A percentile compares a stretch with the other conserved stretches of the same genome.
Evolutionary conservation across 2,797 vertebrate species (phyloP).

Genomic region (Nannoperca obscura): DNA sequence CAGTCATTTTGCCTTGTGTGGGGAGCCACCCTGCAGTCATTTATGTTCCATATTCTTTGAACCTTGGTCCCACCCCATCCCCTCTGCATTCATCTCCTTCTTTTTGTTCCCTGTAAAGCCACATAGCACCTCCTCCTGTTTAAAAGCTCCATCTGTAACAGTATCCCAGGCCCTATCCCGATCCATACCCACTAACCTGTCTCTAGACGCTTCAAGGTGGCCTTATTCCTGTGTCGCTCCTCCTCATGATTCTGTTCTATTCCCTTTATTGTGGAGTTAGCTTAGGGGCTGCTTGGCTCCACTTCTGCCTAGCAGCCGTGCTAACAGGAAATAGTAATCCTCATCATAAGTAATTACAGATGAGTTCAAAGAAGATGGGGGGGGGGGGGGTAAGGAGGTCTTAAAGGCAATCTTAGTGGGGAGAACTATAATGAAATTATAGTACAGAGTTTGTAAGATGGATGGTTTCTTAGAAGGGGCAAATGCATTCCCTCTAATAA

Average conservation of each 20-base stretch:
- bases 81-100: slow-evolving; percentile 6
- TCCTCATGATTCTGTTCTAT: slow-evolving; percentile 19
- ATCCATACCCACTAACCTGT: slow-evolving; percentile 51
- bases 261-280: slow-evolving; percentile 5
- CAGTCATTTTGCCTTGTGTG: not conserved
- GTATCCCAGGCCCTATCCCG: slow-evolving; percentile 25
- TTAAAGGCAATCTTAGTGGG: not conserved
- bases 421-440: slow-evolving; percentile 24
- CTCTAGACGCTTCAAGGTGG: slow-evolving; percentile 57
- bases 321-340: slow-evolving; percentile 9
- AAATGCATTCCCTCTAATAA: slow-evolving; percentile 40
- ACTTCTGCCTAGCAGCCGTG: slow-evolving; percentile 26
- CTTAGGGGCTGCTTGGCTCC: slow-evolving; percentile 14
- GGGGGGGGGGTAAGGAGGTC: slow-evolving; percentile 12
- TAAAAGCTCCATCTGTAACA: slow-evolving; percentile 72
- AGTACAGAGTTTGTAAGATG: slow-evolving; percentile 28
- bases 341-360: slow-evolving; percentile 18
- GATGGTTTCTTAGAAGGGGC: slow-evolving; percentile 27
- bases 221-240: slow-evolving; percentile 36
- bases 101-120: slow-evolving; percentile 32
- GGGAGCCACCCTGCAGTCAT: slow-evolving; percentile 35
- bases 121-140: slow-evolving; percentile 31
- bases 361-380: slow-evolving; percentile 18
- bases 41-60: slow-evolving; percentile 29
- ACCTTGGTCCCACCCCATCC: not conserved